Percentiles rank a stretch among this genome's conserved stretches.
Evolutionary conservation across 2,113 vertebrate genomes (phyloP).

Genomic region (Mola mola): DNA sequence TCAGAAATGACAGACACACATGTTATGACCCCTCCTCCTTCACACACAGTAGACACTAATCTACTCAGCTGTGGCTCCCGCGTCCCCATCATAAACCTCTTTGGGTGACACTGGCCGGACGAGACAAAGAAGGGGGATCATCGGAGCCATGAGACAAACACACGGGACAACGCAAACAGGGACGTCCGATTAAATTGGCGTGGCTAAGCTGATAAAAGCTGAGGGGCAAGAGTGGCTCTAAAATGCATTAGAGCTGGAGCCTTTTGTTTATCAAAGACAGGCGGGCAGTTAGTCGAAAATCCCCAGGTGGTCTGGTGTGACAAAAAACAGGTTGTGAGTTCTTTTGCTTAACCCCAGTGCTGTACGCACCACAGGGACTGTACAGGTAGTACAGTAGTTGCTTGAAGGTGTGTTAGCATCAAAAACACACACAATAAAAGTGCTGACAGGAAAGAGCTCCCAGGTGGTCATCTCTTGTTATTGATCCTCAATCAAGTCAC

Average conservation of each 20-base stretch:
- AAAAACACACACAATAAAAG: no score
- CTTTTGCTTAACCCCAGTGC: neutral
- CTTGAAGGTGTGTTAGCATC: no score
- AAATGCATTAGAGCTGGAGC: constrained; percentile 69
- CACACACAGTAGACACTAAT: constrained; percentile 63
- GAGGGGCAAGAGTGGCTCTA: constrained; percentile 53
- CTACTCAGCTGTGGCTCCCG: constrained; percentile 65
- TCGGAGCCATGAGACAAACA: constrained; percentile 62
- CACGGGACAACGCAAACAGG: constrained; percentile 65
- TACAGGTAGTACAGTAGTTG: constrained; percentile 11
- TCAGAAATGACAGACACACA: constrained; percentile 17
- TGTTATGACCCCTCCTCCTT: constrained; percentile 13
- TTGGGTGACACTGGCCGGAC: constrained; percentile 65
- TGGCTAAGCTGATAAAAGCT: constrained; percentile 75
- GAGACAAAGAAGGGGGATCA: constrained; percentile 67
- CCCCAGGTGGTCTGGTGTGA: constrained; percentile 32
- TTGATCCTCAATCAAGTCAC: no score
- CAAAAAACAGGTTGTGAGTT: constrained; percentile 42
- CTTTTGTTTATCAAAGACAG: constrained; percentile 74
- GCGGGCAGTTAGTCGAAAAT: constrained; percentile 51
- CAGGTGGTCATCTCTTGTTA: no score
- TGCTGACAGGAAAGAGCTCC: no score
- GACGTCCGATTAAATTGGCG: constrained; percentile 58
- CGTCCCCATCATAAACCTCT: constrained; percentile 67
- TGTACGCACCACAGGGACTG: neutral